Conservation (phyloP, 2,797 vertebrate species). For the Mallotus villosus region DNA sequence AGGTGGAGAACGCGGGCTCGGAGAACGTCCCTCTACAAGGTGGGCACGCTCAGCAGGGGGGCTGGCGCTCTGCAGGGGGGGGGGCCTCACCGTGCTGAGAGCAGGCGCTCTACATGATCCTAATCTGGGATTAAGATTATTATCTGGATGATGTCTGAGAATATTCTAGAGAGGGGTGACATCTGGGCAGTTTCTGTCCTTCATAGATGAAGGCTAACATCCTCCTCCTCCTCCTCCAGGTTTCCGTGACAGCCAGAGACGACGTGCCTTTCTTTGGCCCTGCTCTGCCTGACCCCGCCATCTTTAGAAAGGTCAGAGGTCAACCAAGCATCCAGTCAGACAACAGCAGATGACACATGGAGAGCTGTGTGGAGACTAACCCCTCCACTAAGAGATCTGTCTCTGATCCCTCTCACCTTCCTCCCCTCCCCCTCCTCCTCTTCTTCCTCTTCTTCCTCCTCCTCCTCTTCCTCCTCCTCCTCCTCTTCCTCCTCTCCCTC, state of each 20-base stretch:
- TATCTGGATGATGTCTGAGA: too few relatives aligned
- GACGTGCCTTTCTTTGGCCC: conserved; percentile 85
- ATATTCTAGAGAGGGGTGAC: neutral
- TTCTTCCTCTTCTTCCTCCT: neutral
- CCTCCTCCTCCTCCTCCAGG: conserved; percentile 57
- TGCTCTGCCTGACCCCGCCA: conserved; percentile 73
- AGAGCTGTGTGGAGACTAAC: conserved; percentile 5
- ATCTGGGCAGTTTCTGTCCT: neutral
- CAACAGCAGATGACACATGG: too few relatives aligned
- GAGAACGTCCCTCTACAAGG: conserved; percentile 80
- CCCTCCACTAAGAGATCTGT: neutral
- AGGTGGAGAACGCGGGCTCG: conserved; percentile 72
- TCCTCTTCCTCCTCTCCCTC: neutral
- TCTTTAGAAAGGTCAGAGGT: conserved; percentile 82
- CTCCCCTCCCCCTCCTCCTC: too few relatives aligned
- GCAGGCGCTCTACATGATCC: too few relatives aligned
- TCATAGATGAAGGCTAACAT: neutral
- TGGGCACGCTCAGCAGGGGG: conserved; percentile 30
- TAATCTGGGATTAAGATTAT: too few relatives aligned
- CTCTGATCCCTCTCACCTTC: neutral
- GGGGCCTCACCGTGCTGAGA: too few relatives aligned
- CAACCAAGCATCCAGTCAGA: neutral
- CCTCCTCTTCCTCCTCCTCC: too few relatives aligned
- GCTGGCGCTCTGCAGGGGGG: too few relatives aligned
- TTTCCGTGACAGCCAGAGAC: conserved; percentile 82